Conservation (phyloP, 2,888 invertebrate genomes). For the Monochamus alternatus region DNA sequence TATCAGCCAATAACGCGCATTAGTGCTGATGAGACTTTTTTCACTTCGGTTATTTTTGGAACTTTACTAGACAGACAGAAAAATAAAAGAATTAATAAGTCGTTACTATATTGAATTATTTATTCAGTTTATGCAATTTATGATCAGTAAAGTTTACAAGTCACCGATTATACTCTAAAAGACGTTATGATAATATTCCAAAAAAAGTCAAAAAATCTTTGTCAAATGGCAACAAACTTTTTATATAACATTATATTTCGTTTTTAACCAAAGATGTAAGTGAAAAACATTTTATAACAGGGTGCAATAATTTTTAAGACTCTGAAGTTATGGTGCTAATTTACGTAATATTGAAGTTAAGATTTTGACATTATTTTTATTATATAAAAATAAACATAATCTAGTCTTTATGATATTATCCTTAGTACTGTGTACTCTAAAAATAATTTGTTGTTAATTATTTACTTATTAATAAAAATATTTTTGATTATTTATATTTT, state of each 20-base stretch:
- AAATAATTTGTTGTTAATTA: slow-evolving; percentile 52
- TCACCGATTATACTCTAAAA: neutral
- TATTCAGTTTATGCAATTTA: no score
- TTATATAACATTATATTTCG: slow-evolving; percentile 25
- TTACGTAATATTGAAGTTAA: slow-evolving; percentile 31
- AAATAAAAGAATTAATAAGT: no score
- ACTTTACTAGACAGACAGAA: neutral
- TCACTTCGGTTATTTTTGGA: neutral
- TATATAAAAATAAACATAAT: slow-evolving; percentile 52
- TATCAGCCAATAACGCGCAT: slow-evolving; percentile 48
- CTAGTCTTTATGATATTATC: slow-evolving; percentile 58
- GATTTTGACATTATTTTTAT: slow-evolving; percentile 42
- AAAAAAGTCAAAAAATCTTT: neutral
- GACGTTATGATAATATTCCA: slow-evolving; percentile 6
- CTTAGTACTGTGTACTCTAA: slow-evolving; percentile 56
- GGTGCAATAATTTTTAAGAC: slow-evolving; percentile 42
- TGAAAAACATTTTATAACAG: slow-evolving; percentile 40
- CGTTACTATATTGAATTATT: no score
- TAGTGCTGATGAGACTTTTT: slow-evolving; percentile 21
- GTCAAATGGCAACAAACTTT: slow-evolving; percentile 15
- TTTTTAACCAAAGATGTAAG: slow-evolving; percentile 56
- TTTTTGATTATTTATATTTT: slow-evolving; percentile 43
- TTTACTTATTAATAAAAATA: slow-evolving; percentile 53
- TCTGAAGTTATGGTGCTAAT: slow-evolving; percentile 24
- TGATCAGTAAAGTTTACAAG: neutral